Evolutionary conservation across 2,888 invertebrate genomes (phyloP).

Genomic region (Heliconius ethilla): DNA sequence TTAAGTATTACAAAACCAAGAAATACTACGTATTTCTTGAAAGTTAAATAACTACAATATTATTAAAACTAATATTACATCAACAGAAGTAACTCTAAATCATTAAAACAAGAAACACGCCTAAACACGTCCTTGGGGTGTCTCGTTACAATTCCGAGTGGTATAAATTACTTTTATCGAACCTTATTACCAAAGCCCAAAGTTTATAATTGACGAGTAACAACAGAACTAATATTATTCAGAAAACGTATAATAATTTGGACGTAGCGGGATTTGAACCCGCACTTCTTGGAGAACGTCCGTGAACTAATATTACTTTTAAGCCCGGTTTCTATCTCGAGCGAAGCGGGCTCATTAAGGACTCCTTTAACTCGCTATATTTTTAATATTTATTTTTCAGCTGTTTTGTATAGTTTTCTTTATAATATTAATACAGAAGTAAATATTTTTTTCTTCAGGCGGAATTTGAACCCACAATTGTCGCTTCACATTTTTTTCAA

Average conservation of each 20-base stretch:
- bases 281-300: too few species aligned
- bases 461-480: background rate
- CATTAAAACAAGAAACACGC: constrained; percentile 49
- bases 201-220: constrained; percentile 15
- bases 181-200: constrained; percentile 31
- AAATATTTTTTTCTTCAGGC: background rate
- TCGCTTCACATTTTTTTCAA: background rate
- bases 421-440: background rate
- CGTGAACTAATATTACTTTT: too few species aligned
- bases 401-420: background rate
- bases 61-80: background rate
- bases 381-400: too few species aligned
- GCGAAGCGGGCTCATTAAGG: too few species aligned
- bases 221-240: background rate
- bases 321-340: too few species aligned
- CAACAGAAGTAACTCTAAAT: constrained; percentile 38
- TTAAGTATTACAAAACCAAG: too few species aligned
- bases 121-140: constrained; percentile 70
- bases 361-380: too few species aligned
- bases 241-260: too few species aligned
- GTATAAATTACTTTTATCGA: constrained; percentile 7
- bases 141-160: constrained; percentile 55
- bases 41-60: background rate
- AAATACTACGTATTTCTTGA: too few species aligned
- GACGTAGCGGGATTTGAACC: too few species aligned